A percentile compares a stretch with the other conserved stretches of the same genome.
Conservation (phyloP, 1,140 invertebrate species). For the Episyrphus balteatus region DNA sequence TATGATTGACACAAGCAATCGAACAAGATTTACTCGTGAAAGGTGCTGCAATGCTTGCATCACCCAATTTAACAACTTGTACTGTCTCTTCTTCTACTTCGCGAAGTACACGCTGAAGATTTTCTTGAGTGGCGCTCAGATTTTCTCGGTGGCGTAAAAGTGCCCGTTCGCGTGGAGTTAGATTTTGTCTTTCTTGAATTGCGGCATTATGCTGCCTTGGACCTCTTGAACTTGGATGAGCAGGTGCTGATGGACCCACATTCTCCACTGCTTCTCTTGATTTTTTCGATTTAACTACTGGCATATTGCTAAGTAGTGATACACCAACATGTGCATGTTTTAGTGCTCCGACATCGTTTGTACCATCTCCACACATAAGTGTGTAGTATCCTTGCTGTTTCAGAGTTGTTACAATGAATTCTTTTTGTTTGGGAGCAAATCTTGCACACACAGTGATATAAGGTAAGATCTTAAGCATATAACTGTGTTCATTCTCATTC, state of each 20-base stretch:
- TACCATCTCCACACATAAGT: slow-evolving; percentile 99
- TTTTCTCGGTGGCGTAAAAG: slow-evolving; percentile 29
- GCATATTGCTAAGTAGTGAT: slow-evolving; percentile 78
- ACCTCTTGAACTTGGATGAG: slow-evolving; percentile 2
- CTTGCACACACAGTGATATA: slow-evolving; percentile 83
- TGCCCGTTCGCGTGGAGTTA: slow-evolving; percentile 31
- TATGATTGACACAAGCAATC: slow-evolving; percentile 94
- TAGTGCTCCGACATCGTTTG: slow-evolving; percentile 99
- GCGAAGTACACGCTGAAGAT: slow-evolving; percentile 52
- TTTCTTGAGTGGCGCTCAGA: slow-evolving; percentile 32
- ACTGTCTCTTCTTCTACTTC: slow-evolving; percentile 87
- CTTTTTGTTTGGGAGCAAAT: slow-evolving; percentile 95
- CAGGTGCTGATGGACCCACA: slow-evolving; percentile 13
- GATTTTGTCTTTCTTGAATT: slow-evolving; percentile 7
- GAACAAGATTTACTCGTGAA: slow-evolving; percentile 97
- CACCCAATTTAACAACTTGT: slow-evolving; percentile 87
- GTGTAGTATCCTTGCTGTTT: slow-evolving; percentile 82
- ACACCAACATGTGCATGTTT: slow-evolving; percentile 89
- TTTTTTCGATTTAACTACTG: slow-evolving; percentile 45
- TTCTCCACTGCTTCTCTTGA: slow-evolving; percentile 11
- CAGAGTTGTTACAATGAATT: slow-evolving; percentile 82
- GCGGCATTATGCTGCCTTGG: neutral
- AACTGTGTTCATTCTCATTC: slow-evolving; percentile 47
- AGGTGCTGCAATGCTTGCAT: slow-evolving; percentile 97
- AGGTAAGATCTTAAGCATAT: slow-evolving; percentile 66